Base-by-base conservation (phyloP, 2,797 vertebrate species). In the Anguilla marmorata region DNA sequence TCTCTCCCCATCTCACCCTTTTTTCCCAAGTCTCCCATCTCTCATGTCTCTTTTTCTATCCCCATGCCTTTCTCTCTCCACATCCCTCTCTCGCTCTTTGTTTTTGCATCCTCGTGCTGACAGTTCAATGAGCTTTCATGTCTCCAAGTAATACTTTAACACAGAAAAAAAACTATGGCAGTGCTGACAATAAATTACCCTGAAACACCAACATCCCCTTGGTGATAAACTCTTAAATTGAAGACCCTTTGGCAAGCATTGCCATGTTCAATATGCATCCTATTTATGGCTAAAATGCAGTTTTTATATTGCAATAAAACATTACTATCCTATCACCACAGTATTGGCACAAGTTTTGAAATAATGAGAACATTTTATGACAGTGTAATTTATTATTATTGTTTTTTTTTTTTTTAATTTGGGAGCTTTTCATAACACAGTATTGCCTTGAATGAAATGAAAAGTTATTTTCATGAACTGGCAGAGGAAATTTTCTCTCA, bases 301-400 rank as follows among this genome's bases (percentile, higher is more conserved):
- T 66, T 27, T 69, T 69, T 83, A 66, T 66, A 87, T 84, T 69
- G 83, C 30, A 33, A 37, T 66, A 63, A 83, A 82, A 41, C 50
- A 87, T 87, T 66, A 87, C 83, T 82, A 52, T 84, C 80, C 60
- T 48, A 54, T 48, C 74, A 50, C 86, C 56, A 82, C 30, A 33
- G 33, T 14, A 33, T 60, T n/a, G 54, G 56, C 33, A n/a, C 60
- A n/a, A 27, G 33, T 52, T 45, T 45, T 21, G 54, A 33, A 56
- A 52, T 84, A 52, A 12, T 16, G 45, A 87, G 21, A 12, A 24
- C 9, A 72, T 41, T 52, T 8, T 69, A 83, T 83, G 76, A 84
- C 76, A 48, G 74, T 33, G 76, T 60, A 16, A 45, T 45, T 45
- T 45, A 45, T 45, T 45, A 45, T 45, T 45, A 45, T 45, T 45